Evolutionary conservation across 2,888 invertebrate species (phyloP), one percentile per base, ranked within the genome.

Genomic region (Megaustenia siamemsis): DNA sequence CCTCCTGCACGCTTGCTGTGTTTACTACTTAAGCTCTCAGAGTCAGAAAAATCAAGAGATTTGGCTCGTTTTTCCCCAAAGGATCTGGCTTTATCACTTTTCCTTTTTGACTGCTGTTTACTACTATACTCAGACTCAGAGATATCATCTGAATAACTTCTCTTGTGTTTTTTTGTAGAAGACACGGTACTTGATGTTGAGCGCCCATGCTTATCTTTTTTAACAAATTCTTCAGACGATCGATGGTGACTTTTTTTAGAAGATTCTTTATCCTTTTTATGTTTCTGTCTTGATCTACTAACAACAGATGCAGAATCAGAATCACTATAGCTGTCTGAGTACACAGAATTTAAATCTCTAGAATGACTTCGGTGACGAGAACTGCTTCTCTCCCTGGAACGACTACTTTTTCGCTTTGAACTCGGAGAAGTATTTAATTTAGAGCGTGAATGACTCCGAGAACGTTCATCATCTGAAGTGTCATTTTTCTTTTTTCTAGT

Each of bases 331-430:
- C 76, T 76, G 3, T 76, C 77, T 2, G 83, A 82, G 32, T 45
- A 10, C 8, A 75, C 53, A 18, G 83, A 77, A 28, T 40, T 60
- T n/a, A 83, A 18, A 18, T 83, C 83, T 40, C 78, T 63, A 69
- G 83, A 83, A 32, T 40, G 45, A 24, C 82, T 75, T 45, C 69
- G 38, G 32, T 66, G 45, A 5, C 83, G 75, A 38, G 69, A 71
- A n/a, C 38, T 32, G 24, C 56, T 69, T 35, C 49, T 68, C 8
- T 69, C 69, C 15, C 56, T 24, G n/a, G 69, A 69, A 18, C 43
- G 53, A 35, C 81, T 81, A 2, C 56, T 76, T 43, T 45, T 56
- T 43, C 63, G 63, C 12, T 32, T 73, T n/a, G 63, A n/a, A 24
- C 45, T 35, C 2, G 21, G 49, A 21, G 76, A 56, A 21, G 15